Conservation (phyloP, 2,113 vertebrate species). For the Cololabis saira region DNA sequence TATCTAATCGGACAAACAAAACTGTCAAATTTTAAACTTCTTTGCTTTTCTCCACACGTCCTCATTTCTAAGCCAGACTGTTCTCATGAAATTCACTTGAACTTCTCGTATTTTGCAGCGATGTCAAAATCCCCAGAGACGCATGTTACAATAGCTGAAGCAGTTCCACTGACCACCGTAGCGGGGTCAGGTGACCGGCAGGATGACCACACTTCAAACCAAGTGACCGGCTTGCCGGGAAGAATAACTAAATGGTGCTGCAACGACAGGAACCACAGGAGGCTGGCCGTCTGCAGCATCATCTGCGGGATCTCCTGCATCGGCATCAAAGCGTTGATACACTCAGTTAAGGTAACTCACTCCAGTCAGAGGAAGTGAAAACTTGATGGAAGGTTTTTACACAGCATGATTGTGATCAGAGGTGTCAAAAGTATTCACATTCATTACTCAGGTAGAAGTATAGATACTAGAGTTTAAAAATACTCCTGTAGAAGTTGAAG, state of each 20-base stretch:
- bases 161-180: rapidly evolving
- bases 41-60: background rate
- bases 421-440: too few species aligned
- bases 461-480: too few species aligned
- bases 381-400: too few species aligned
- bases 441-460: too few species aligned
- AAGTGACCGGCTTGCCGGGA: rapidly evolving
- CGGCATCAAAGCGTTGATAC: conserved; percentile 82
- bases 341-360: conserved; percentile 77
- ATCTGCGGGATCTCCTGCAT: conserved; percentile 86
- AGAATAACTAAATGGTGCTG: rapidly evolving
- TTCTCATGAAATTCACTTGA: background rate
- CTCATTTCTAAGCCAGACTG: background rate
- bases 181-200: background rate
- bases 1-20: too few species aligned
- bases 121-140: conserved; percentile 20
- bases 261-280: conserved; percentile 63
- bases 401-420: too few species aligned
- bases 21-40: too few species aligned
- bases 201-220: background rate
- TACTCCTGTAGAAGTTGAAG: too few species aligned
- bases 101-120: conserved; percentile 28
- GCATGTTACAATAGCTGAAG: rapidly evolving
- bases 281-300: conserved; percentile 83
- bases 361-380: background rate